These are phyloP conservation scores for Heliothis peltigera DNA, from an alignment of 2,888 invertebrate genomes.

Conservation along the genomic window DNA sequence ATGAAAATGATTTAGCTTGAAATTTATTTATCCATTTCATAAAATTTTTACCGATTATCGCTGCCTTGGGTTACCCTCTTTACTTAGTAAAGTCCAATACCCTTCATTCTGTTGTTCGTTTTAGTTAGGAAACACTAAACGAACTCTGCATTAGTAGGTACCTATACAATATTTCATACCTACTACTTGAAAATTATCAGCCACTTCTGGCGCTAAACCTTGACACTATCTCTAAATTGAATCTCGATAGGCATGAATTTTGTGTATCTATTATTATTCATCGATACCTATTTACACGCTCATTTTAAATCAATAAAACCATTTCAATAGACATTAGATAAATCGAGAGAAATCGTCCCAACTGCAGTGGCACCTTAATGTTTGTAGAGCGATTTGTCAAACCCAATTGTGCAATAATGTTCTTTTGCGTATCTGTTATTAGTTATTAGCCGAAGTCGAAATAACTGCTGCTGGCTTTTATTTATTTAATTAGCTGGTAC, in stretches of 20 bases:
- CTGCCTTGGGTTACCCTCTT: too few species aligned
- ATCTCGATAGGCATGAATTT: constrained; percentile 37
- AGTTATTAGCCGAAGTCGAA: too few species aligned
- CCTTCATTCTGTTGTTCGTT: too few species aligned
- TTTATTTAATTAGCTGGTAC: too few species aligned
- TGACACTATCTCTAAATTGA: constrained; percentile 43
- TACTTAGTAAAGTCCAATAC: too few species aligned
- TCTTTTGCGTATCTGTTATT: too few species aligned
- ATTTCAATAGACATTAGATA: constrained; percentile 26
- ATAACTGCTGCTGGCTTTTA: too few species aligned
- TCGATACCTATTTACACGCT: constrained; percentile 40
- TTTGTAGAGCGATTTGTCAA: constrained; percentile 16
- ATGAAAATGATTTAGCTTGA: too few species aligned
- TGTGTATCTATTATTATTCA: constrained; percentile 32
- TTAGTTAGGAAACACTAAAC: not conserved
- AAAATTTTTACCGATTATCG: too few species aligned
- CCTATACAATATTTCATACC: too few species aligned
- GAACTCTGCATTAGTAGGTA: not conserved
- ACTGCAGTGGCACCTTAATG: constrained; percentile 12
- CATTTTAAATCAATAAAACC: constrained; percentile 25
- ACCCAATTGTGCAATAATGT: constrained; percentile 3
- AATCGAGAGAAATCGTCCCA: constrained; percentile 42
- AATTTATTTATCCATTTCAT: too few species aligned
- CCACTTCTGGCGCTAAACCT: constrained; percentile 19
- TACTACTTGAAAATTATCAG: not conserved